Percentiles rank a stretch among this genome's conserved stretches.
phyloP scores from a whole-genome alignment of 2,113 vertebrate species.

The Ameiurus melas region DNA sequence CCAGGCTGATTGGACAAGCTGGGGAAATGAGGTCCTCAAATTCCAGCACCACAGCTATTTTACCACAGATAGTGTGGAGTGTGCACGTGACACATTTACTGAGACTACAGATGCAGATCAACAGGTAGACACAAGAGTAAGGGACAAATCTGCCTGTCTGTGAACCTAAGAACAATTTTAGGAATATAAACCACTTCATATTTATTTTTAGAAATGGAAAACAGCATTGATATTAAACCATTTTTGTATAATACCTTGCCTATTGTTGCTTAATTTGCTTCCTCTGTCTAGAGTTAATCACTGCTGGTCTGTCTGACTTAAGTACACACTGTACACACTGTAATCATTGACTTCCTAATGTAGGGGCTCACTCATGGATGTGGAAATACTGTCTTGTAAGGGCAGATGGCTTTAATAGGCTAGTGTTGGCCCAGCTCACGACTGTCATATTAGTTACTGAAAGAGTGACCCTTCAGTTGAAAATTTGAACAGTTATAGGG shows the following conservation, averaged over 20 bases:
- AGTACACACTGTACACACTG: neutral
- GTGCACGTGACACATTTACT: neutral
- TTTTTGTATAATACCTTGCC: neutral
- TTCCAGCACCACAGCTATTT: conserved; percentile 89
- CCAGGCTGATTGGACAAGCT: conserved; percentile 93
- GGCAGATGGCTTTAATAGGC: neutral
- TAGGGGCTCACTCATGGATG: neutral
- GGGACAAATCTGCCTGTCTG: neutral
- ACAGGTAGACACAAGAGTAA: neutral
- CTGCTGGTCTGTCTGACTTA: neutral
- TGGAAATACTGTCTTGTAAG: neutral
- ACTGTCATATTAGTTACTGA: neutral
- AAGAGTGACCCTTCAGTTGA: neutral
- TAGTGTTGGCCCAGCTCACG: neutral
- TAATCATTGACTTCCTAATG: neutral
- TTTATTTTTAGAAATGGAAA: neutral
- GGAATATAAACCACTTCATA: neutral
- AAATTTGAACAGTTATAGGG: neutral
- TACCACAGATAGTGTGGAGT: conserved; percentile 47
- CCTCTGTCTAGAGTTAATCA: neutral
- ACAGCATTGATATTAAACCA: neutral
- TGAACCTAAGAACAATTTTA: neutral
- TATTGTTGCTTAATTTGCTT: neutral
- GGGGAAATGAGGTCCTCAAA: conserved; percentile 97
- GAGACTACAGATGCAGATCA: neutral